Base-by-base conservation (phyloP, 2,888 invertebrate species). In the Hemistola chrysoprasaria region DNA sequence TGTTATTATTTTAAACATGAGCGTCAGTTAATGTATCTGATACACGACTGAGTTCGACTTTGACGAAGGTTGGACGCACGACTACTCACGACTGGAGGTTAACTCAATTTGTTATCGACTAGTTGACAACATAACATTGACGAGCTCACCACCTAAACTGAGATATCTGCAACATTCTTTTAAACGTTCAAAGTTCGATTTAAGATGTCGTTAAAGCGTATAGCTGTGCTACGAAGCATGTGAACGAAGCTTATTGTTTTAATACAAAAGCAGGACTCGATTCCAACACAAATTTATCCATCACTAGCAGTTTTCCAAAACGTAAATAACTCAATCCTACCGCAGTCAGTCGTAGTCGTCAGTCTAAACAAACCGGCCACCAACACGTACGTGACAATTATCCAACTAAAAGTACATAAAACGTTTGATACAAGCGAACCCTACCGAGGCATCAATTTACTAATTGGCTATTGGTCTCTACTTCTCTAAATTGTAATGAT, bases 401-500 rank as follows among this genome's bases (percentile, higher is more conserved):
- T 11, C 22, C 16, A 10, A 30, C 35, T 31, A 31, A 4, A 27
- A 11, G 2, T 16, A 23, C n/a, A 21, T 21, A 35, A 7, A 32
- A 25, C 10, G 7, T 20, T 1, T 3, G 11, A 11, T 10, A 23
- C 3, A 22, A 22, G 3, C 8, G 6, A 11, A 31, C 11, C 25
- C 6, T 2, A 8, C 11, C 25, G 3, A 16, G 30, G 6, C 21
- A 36, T 23, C 33, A 50, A 50, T 53, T 45, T 20, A 53, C 40
- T 49, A 50, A 53, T 50, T 50, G 41, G 40, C 41, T 47, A 34
- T 48, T 48, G 24, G 40, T 36, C 38, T 38, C 8, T 28, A 8
- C 22, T 16, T 38, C 22, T 43, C 35, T 43, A 40, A 40, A 26
- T 27, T 38, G 30, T 53, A 53, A 51, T 50, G n/a, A n/a, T n/a